A percentile compares a stretch with the other conserved stretches of the same genome.
phyloP scores from a whole-genome alignment of 2,113 vertebrate genomes.

The Pelvicachromis taeniatus region DNA sequence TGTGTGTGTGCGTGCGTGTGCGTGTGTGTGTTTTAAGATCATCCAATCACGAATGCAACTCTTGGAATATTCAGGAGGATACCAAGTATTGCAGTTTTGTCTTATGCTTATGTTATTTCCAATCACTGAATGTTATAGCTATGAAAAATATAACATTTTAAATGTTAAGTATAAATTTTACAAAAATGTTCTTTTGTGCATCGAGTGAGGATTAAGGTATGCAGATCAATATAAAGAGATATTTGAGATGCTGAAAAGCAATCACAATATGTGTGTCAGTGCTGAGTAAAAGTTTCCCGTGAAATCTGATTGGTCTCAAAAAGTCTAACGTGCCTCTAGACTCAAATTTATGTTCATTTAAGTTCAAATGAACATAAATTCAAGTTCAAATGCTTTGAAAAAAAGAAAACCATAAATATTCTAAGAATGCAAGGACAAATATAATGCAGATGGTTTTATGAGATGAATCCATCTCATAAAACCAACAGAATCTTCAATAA shows the following conservation, averaged over 20 bases:
- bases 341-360: not conserved
- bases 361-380: too few relatives aligned
- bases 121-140: not conserved
- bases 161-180: not conserved
- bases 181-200: not conserved
- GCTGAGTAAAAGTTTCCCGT: not conserved
- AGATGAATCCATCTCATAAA: too few relatives aligned
- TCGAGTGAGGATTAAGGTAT: not conserved
- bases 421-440: not conserved
- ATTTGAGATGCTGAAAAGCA: not conserved
- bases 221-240: not conserved
- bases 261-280: not conserved
- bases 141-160: not conserved
- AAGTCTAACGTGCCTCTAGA: not conserved
- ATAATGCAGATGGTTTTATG: not conserved
- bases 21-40: too few relatives aligned
- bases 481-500: too few relatives aligned
- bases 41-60: fast-evolving
- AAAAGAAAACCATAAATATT: not conserved
- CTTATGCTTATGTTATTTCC: not conserved
- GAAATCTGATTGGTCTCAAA: not conserved
- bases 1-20: too few relatives aligned
- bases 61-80: not conserved
- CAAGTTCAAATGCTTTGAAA: not conserved
- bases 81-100: not conserved